Percentiles rank a stretch among this genome's conserved stretches.
These are phyloP conservation scores for Drosophila yooni DNA, from an alignment of 2,888 invertebrate species.

Conservation along the genomic window DNA sequence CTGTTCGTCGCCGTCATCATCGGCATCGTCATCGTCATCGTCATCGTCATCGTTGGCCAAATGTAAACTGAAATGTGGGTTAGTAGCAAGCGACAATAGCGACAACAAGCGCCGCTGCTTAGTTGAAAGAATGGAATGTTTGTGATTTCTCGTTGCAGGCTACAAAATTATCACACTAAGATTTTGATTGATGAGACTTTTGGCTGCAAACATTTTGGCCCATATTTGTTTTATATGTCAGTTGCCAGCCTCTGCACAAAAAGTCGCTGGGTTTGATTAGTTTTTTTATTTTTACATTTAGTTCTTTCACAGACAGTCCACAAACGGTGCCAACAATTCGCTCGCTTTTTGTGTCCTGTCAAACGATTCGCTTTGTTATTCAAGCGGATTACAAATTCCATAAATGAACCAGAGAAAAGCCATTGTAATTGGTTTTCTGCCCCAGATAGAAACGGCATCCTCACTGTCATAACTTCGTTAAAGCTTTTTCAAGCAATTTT, in stretches of 20 bases:
- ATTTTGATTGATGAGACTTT: slow-evolving; percentile 76
- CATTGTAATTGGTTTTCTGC: background rate
- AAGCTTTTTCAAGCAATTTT: background rate
- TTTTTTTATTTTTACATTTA: slow-evolving; percentile 34
- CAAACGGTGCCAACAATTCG: background rate
- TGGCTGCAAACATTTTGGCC: slow-evolving; percentile 15
- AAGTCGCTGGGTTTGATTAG: slow-evolving; percentile 68
- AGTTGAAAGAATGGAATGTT: slow-evolving; percentile 64
- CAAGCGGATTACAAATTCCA: background rate
- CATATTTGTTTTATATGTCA: slow-evolving; percentile 32
- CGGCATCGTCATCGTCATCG: slow-evolving; percentile 24
- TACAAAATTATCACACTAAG: slow-evolving; percentile 74
- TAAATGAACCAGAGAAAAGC: background rate
- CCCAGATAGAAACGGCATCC: background rate
- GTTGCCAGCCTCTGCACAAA: slow-evolving; percentile 33
- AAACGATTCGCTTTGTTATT: background rate
- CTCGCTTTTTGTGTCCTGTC: slow-evolving; percentile 2
- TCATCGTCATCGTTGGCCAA: slow-evolving; percentile 42
- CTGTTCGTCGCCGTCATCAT: slow-evolving; percentile 9
- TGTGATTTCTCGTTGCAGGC: slow-evolving; percentile 70
- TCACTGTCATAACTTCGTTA: background rate
- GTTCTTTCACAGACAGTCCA: slow-evolving; percentile 6
- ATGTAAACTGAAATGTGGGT: slow-evolving; percentile 70
- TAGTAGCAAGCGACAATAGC: slow-evolving; percentile 49
- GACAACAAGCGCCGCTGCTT: slow-evolving; percentile 40